Conservation (phyloP, 2,797 vertebrate genomes). For the Anas acuta region DNA sequence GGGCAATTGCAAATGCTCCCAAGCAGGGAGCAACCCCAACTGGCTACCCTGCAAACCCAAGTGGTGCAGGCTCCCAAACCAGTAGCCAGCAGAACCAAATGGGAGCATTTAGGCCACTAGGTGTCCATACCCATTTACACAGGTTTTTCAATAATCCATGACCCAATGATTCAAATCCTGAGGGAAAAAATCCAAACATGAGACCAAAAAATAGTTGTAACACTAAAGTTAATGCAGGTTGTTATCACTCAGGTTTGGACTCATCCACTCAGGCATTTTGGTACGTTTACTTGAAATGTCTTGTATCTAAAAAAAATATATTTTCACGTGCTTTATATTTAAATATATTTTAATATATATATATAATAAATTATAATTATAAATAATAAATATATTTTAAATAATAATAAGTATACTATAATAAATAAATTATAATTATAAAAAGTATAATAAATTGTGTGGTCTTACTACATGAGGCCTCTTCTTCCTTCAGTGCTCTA, state of each 20-base stretch:
- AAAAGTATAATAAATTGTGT: neutral
- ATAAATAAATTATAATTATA: no score
- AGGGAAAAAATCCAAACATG: accelerated
- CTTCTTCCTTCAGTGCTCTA: neutral
- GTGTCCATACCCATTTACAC: neutral
- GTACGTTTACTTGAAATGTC: neutral
- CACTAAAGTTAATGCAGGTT: neutral
- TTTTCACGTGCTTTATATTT: neutral
- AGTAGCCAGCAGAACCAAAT: no score
- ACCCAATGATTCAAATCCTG: accelerated
- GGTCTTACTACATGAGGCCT: neutral
- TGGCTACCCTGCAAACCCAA: accelerated
- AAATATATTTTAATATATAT: neutral
- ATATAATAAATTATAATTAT: no score
- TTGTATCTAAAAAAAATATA: neutral
- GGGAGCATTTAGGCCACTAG: neutral
- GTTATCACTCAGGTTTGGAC: neutral
- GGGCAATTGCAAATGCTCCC: neutral
- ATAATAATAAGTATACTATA: no score
- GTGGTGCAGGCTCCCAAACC: neutral
- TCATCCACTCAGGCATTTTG: neutral
- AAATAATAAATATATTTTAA: no score
- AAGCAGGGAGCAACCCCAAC: neutral
- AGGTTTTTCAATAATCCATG: neutral
- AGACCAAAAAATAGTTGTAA: neutral